Evolutionary conservation across 2,888 invertebrate genomes (phyloP), one percentile per base, ranked within the genome.

Genomic region (Hirtodrosophila cameraria): DNA sequence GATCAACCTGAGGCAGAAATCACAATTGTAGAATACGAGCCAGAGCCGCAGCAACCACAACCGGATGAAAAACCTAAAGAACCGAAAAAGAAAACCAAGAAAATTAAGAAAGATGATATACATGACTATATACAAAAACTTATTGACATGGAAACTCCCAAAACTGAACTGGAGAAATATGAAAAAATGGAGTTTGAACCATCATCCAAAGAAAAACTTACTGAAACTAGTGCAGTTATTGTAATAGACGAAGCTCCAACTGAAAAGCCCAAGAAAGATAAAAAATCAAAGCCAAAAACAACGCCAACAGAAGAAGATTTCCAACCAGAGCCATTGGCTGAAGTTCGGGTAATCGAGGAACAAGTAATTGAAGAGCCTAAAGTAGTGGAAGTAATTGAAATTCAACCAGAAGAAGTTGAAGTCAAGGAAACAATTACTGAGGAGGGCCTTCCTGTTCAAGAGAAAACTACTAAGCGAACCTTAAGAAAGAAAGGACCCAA

Each of bases 141-240:
- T 0, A 88, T 90, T 20, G 89, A 89, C 28, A 74, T 83, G 74
- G 89, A 89, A 52, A 75, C 83, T 7, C 86, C 86, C 0, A 85
- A 80, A 61, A 89, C 90, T 1, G 89, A 90, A 64, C 76, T 90
- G 1, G 90, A 91, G 45, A 90, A 90, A 68, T 89, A 91, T 38
- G 90, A 91, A 63, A 90, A 91, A 81, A 59, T 88, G 13, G 89
- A 89, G n/a, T 73, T 89, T n/a, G 90, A 91, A 64, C 13, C 74
- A 1, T 27, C 50, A 4, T 49, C 69, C 0, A 87, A 85, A 16
- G 88, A 81, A 30, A 85, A 76, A 12, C 50, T 62, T 2, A 43
- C 31, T 6, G 81, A 85, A 18, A 27, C 60, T 2, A 7, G 30
- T 1, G 42, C 61, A 2, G 42, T 89, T 12, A 55, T 59, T 39